These are phyloP conservation scores for Spheniscus humboldti DNA, from an alignment of 2,797 vertebrate genomes.

Conservation along the genomic window DNA sequence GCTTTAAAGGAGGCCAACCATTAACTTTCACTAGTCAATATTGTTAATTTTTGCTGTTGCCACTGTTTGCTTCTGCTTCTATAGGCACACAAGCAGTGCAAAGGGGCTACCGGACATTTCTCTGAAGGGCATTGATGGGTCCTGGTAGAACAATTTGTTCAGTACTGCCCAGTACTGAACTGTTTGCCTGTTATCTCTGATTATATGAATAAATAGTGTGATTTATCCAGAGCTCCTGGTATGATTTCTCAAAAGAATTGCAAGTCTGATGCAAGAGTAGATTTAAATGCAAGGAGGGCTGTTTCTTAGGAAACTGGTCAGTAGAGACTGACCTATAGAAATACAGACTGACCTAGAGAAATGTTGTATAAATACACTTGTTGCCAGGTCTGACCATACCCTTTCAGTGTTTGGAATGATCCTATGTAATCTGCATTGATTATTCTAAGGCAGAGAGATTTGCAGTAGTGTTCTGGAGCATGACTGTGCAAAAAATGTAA, in stretches of 20 bases:
- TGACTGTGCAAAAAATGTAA: not conserved
- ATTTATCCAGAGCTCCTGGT: not conserved
- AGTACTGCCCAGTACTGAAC: too few species aligned
- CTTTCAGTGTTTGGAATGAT: not conserved
- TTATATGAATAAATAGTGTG: not conserved
- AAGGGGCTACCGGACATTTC: not conserved
- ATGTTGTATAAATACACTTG: not conserved
- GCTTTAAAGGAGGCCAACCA: not conserved
- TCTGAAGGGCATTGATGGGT: not conserved
- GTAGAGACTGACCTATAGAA: not conserved
- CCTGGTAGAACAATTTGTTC: not conserved
- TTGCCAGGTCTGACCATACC: not conserved
- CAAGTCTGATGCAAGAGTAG: not conserved
- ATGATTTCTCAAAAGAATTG: not conserved
- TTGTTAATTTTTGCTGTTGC: not conserved
- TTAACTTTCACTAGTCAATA: not conserved
- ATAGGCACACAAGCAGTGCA: not conserved
- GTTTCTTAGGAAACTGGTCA: not conserved
- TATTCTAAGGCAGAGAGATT: not conserved
- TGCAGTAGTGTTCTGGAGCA: not conserved
- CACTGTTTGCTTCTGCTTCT: not conserved
- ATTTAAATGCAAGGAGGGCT: not conserved
- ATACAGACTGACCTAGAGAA: not conserved
- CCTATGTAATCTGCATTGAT: not conserved
- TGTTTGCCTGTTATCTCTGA: not conserved